A percentile compares a stretch with the other conserved stretches of the same genome.
These are phyloP conservation scores for Lasioglossum albipes DNA, from an alignment of 1,140 invertebrate species.

Conservation along the genomic window DNA sequence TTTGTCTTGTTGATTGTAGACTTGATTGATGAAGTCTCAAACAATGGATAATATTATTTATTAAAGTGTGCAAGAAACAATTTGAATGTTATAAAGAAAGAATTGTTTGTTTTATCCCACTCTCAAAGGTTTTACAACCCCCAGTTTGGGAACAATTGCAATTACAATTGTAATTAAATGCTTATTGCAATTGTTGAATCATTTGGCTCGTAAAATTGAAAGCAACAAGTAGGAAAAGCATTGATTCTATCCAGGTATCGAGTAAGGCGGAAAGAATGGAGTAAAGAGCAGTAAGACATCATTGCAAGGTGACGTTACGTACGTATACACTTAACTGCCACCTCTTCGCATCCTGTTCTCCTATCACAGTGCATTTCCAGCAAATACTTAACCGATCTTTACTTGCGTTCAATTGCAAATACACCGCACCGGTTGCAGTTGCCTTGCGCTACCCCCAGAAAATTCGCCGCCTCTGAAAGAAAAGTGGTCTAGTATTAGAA, in stretches of 20 bases:
- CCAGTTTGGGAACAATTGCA: no score
- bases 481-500: not conserved
- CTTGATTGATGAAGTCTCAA: no score
- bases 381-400: slow-evolving; percentile 39
- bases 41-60: no score
- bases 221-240: no score
- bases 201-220: not conserved
- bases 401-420: slow-evolving; percentile 21
- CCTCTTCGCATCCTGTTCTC: slow-evolving; percentile 17
- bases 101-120: no score
- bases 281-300: not conserved
- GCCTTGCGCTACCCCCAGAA: no score
- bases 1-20: no score
- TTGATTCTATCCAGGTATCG: no score
- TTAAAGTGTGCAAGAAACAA: no score
- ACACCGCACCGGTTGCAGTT: not conserved
- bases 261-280: not conserved
- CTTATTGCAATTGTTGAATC: no score
- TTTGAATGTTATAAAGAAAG: no score
- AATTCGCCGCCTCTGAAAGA: not conserved
- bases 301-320: not conserved
- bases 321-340: slow-evolving; percentile 26
- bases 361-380: slow-evolving; percentile 34
- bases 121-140: no score
- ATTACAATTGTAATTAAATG: not conserved